These are phyloP conservation scores for Zosterops japonicus DNA, from an alignment of 2,113 vertebrate species.

Conservation along the genomic window DNA sequence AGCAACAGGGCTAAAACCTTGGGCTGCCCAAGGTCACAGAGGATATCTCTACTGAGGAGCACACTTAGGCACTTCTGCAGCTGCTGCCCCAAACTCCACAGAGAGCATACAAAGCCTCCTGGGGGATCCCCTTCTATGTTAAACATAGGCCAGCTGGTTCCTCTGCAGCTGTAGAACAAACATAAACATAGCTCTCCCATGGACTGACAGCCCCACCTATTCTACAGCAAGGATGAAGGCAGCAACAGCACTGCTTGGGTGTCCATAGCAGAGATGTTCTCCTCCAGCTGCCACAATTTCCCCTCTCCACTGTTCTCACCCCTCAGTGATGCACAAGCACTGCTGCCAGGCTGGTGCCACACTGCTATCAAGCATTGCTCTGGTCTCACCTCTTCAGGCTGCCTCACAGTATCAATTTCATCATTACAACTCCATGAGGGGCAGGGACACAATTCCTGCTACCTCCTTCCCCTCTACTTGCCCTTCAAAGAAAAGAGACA, in stretches of 20 bases:
- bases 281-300: neutral
- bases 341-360: neutral
- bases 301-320: neutral
- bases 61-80: neutral
- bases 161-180: neutral
- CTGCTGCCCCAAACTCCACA: neutral
- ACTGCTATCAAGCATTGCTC: neutral
- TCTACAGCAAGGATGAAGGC: neutral
- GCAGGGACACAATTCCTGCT: neutral
- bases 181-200: neutral
- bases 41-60: neutral
- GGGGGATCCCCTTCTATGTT: rapidly evolving
- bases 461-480: neutral
- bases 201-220: neutral
- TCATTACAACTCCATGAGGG: neutral
- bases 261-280: neutral
- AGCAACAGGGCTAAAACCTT: neutral
- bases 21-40: neutral
- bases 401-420: neutral
- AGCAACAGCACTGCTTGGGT: neutral
- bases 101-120: neutral
- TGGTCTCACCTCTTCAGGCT: neutral
- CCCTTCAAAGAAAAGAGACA: neutral
- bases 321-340: neutral
- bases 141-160: neutral